Evolutionary conservation across 1,140 invertebrate species (phyloP), one percentile per base, ranked within the genome.

Genomic region (Rhagoletis pomonella): DNA sequence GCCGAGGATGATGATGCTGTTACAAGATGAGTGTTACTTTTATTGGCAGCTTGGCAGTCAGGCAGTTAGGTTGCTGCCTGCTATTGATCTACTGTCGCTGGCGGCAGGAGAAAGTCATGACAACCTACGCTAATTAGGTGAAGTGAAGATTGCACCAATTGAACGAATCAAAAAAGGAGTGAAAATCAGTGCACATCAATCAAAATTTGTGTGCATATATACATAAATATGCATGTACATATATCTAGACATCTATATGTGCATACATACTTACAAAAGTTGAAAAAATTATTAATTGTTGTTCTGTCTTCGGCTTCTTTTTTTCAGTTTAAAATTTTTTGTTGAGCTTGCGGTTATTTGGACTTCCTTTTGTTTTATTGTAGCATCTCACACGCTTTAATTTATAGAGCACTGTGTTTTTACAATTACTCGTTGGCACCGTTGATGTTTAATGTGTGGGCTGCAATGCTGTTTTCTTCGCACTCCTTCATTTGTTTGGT

Each of bases 81-180:
- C 44, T 81, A 17, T 81, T 81, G 73, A 47, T 47, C 73, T 55
- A 81, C 73, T 50, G 73, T 29, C 55, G 73, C 73, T 81, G 73
- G 19, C 47, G 73, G 73, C 73, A 12, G 73, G 73, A 81, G 73
- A 81, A 81, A 81, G 73, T 81, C 73, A 81, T 81, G 73, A 81
- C 73, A 81, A 29, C 73, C 73, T 55, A 81, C 73, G 73, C 73
- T 81, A 81, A 81, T 81, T 81, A 81, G 44, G 17, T 55, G 73
- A 81, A 47, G 47, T 81, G 73, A 42, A 81, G 47, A 81, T 42
- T 81, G 3, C 44, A 55, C 47, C 47, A 50, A 12, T 81, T 12
- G 73, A 81, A 55, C 73, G 19, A 50, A 55, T 55, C 73, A 50
- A 50, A 81, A 81, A 81, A 81, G 73, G 73, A 81, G 73, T 81